phyloP scores from a whole-genome alignment of 2,888 invertebrate genomes.

The Watsonalla binaria region DNA sequence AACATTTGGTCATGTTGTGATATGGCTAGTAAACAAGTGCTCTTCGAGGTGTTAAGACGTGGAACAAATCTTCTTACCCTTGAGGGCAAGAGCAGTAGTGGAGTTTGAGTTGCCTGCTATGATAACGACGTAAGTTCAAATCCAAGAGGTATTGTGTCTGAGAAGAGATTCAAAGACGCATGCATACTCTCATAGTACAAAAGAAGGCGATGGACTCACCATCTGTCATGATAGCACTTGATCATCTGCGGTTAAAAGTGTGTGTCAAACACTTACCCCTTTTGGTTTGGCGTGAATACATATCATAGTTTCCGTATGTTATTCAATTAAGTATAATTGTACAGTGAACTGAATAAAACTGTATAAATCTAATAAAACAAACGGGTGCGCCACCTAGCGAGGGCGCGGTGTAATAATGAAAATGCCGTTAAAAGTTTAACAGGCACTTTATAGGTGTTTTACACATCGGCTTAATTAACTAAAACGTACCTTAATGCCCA shows the following conservation, averaged over 20 bases:
- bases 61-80: background rate
- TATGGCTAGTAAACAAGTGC: slow-evolving; percentile 1
- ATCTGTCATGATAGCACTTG: too few species aligned
- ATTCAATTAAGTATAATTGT: too few species aligned
- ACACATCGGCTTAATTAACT: slow-evolving; percentile 68
- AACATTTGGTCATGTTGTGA: slow-evolving; percentile 7
- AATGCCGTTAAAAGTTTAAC: slow-evolving; percentile 57
- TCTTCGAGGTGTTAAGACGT: background rate
- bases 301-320: too few species aligned
- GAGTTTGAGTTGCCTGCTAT: background rate
- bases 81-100: slow-evolving; percentile 11
- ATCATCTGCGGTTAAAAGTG: too few species aligned
- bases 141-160: too few species aligned
- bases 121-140: too few species aligned
- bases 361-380: slow-evolving; percentile 10
- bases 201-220: too few species aligned
- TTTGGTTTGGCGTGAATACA: too few species aligned
- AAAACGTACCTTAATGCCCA: slow-evolving; percentile 29
- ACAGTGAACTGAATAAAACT: background rate
- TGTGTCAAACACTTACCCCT: too few species aligned
- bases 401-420: slow-evolving; percentile 58
- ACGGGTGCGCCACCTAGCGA: slow-evolving; percentile 56
- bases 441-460: slow-evolving; percentile 65
- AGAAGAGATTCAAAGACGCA: too few species aligned
- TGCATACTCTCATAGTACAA: too few species aligned